Base-by-base conservation (phyloP, 2,888 invertebrate species). In the Liopterus haemorrhoidalis region DNA sequence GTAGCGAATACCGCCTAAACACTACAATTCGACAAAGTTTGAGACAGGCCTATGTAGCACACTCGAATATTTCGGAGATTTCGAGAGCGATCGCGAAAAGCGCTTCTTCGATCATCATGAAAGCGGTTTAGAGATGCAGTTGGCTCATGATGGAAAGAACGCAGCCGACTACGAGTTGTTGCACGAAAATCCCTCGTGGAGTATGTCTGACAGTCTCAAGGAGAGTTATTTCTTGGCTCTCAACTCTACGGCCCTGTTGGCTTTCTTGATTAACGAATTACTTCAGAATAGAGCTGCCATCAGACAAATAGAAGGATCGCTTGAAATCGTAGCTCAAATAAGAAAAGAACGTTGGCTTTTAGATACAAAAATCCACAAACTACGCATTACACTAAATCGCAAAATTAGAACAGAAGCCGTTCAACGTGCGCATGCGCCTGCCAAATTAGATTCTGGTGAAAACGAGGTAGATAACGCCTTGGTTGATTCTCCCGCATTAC, bases 241-340 rank as follows among this genome's bases (percentile, higher is more conserved):
- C 2, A 85, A 81, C 63, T 81, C 93, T 2, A 85, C 87, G 0
- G 81, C 85, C 52, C 87, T 95, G 59, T 69, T 96, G 35, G 88
- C 90, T 1, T 93, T 87, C 70, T 75, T 96, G 18, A 95, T 95
- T 70, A 91, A 96, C 68, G 95, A 97, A 67, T 74, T 97, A 55
- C 75, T 96, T 31, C 89, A 92, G 69, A 94, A 93, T 67, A 92
- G 93, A 69, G 81, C 88, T 6, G 87, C 95, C 53, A 73, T 89
- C 59, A 76, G 86, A 21, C 94, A 95, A 67, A 85, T 96, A 43
- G 96, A 96, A 60, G 81, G 60, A 30, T 66, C 68, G 12, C 49
- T 96, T 36, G 95, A 96, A 53, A 84, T 82, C 41, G 85, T 89
- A 50, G 85, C 85, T 51, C 89, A 86, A 59, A 75, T 90, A 54